Conservation (phyloP, 2,797 vertebrate species). For the Nyctibius grandis region DNA sequence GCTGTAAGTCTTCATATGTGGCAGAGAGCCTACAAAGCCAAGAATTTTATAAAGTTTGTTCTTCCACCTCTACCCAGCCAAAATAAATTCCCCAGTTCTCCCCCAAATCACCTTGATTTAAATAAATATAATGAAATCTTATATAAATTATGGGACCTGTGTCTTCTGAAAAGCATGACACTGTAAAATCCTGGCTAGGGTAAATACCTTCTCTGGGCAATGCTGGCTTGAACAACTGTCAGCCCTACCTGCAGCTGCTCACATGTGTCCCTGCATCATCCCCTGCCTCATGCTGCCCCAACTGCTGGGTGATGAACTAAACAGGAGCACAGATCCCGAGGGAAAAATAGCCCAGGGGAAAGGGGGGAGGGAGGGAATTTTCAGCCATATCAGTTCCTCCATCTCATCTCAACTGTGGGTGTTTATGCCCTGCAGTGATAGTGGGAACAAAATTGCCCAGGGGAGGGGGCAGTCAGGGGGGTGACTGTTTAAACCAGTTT, state of each 20-base stretch:
- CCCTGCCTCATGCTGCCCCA: neutral
- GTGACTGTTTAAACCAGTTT: slow-evolving; percentile 51
- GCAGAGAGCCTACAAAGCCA: neutral
- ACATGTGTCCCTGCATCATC: neutral
- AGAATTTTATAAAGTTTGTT: neutral
- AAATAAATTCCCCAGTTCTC: neutral
- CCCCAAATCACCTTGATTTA: neutral
- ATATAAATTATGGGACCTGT: neutral
- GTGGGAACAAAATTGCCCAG: neutral
- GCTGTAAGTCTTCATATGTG: neutral
- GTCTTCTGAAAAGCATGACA: neutral
- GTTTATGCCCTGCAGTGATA: neutral
- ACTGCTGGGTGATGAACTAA: neutral
- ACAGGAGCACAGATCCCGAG: neutral
- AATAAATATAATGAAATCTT: neutral
- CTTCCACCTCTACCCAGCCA: neutral
- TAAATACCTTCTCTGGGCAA: neutral
- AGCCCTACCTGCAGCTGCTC: neutral
- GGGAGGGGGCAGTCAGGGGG: neutral
- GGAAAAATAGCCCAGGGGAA: slow-evolving; percentile 28
- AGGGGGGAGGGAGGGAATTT: neutral
- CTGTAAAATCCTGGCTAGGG: neutral
- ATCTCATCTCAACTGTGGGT: neutral
- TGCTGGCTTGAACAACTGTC: neutral
- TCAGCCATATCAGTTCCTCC: slow-evolving; percentile 1